Evolutionary conservation across 1,140 invertebrate species (phyloP).

Genomic region (Drosophila rufa): DNA sequence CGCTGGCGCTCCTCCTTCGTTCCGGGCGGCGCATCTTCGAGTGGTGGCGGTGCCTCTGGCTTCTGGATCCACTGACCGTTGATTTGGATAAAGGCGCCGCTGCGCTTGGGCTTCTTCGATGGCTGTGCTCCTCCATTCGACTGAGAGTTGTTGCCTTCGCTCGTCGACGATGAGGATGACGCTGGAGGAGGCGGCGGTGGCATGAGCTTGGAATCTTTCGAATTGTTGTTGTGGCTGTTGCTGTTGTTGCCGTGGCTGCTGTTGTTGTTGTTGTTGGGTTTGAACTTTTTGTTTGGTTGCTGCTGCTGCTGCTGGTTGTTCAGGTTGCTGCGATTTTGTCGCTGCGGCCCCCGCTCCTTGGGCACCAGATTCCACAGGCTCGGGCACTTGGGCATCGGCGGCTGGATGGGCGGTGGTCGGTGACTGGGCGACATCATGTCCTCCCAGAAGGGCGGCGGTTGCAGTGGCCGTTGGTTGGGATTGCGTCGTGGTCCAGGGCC

Average conservation of each 20-base stretch:
- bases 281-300: constrained; percentile 58
- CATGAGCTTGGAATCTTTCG: constrained; percentile 53
- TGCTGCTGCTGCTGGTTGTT: constrained; percentile 10
- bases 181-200: constrained; percentile 54
- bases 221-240: constrained; percentile 17
- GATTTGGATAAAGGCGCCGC: constrained; percentile 58
- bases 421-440: constrained; percentile 72
- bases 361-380: constrained; percentile 69
- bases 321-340: constrained; percentile 31
- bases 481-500: constrained; percentile 14
- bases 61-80: constrained; percentile 70
- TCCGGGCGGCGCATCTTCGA: constrained; percentile 61
- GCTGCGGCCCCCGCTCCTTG: constrained; percentile 46
- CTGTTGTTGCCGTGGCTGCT: constrained; percentile 31
- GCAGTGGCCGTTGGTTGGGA: constrained; percentile 50
- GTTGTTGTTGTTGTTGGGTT: constrained; percentile 32
- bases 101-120: constrained; percentile 58
- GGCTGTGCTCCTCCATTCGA: constrained; percentile 24
- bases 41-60: constrained; percentile 64
- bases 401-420: constrained; percentile 64
- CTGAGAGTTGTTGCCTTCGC: background rate
- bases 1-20: constrained; percentile 74
- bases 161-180: constrained; percentile 6
- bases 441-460: constrained; percentile 74
- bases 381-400: constrained; percentile 73